Percentiles rank a stretch among this genome's conserved stretches.
phyloP scores from a whole-genome alignment of 35 echinoderm and acorn worm species.

The Lytechinus pictus region DNA sequence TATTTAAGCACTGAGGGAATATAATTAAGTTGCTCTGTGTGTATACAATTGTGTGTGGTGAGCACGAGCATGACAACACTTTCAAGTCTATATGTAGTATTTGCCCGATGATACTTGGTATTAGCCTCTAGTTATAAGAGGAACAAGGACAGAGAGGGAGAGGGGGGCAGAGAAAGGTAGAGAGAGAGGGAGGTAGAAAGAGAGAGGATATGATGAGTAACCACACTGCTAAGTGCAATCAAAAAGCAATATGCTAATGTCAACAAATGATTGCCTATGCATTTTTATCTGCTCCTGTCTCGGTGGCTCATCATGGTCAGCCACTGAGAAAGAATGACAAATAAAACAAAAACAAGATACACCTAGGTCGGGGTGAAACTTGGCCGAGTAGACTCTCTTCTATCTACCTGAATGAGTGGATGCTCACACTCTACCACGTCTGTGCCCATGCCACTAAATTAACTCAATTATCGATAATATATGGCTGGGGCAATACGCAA shows the following conservation, averaged over 20 bases:
- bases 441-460: constrained; percentile 30
- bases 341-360: neutral
- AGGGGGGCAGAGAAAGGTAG: neutral
- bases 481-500: constrained; percentile 7
- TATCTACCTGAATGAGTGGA: neutral
- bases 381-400: neutral
- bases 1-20: neutral
- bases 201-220: neutral
- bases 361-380: neutral
- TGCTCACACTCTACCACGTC: neutral
- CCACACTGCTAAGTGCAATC: neutral
- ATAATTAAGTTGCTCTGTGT: neutral
- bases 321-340: neutral
- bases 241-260: constrained; percentile 1
- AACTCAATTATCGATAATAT: constrained; percentile 48
- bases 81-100: neutral
- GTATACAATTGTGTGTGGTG: neutral
- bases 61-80: neutral
- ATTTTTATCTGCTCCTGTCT: neutral
- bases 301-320: neutral
- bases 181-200: neutral
- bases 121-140: neutral
- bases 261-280: neutral
- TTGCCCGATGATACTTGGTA: neutral
- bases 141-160: neutral